A percentile compares a stretch with the other conserved stretches of the same genome.
phyloP scores from a whole-genome alignment of 2,888 invertebrate genomes.

The Eumerus sabulonum region DNA sequence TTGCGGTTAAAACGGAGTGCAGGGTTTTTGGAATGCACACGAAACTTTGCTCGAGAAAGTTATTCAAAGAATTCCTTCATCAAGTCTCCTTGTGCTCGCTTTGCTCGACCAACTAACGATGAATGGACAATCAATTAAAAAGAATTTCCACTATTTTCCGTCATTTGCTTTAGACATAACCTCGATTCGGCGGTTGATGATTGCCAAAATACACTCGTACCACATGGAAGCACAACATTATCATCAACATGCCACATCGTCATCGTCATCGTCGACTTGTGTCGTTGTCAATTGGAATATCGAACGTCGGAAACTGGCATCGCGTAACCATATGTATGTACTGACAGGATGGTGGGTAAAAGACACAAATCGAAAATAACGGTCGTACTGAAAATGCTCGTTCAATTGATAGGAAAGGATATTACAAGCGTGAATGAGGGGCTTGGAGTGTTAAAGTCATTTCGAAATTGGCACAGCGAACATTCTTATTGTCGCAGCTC shows the following conservation, averaged over 20 bases:
- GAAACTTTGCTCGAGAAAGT: conserved; percentile 50
- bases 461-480: background rate
- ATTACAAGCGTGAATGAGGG: background rate
- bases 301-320: conserved; percentile 58
- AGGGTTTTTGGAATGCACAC: conserved; percentile 19
- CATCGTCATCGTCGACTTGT: too few species aligned
- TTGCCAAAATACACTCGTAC: conserved; percentile 51
- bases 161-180: conserved; percentile 18
- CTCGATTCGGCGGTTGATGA: conserved; percentile 2
- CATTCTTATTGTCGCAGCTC: background rate
- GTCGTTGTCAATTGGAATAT: conserved; percentile 24
- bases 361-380: conserved; percentile 46
- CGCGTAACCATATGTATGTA: too few species aligned
- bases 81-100: background rate
- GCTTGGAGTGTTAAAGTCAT: conserved; percentile 14
- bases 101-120: conserved; percentile 17
- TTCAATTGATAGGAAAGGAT: conserved; percentile 28
- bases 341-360: too few species aligned
- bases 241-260: conserved; percentile 8
- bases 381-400: conserved; percentile 42
- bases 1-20: conserved; percentile 43
- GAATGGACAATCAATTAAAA: conserved; percentile 59
- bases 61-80: conserved; percentile 35
- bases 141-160: conserved; percentile 29
- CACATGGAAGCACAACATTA: background rate